Conservation (phyloP, 2,113 vertebrate genomes). For the Circaetus gallicus region DNA sequence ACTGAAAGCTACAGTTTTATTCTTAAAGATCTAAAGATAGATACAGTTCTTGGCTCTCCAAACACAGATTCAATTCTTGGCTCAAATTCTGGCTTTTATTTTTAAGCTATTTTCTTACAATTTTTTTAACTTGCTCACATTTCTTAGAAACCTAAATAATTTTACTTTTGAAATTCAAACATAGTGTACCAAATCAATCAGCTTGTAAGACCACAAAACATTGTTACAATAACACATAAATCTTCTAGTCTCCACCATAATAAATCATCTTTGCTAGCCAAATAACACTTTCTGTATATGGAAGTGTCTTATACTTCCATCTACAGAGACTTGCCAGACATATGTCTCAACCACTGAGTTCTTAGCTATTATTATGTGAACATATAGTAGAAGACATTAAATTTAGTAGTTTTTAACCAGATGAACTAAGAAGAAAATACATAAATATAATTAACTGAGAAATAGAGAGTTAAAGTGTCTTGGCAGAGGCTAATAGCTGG, state of each 20-base stretch:
- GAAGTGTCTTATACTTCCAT: neutral
- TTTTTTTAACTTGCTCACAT: neutral
- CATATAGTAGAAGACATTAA: neutral
- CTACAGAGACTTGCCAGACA: neutral
- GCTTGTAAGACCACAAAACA: neutral
- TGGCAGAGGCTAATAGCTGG: neutral
- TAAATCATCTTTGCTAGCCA: neutral
- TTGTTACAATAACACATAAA: neutral
- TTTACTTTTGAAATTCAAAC: neutral
- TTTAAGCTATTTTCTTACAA: neutral
- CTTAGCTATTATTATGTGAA: neutral
- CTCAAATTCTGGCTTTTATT: neutral
- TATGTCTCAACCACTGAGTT: neutral
- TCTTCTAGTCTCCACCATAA: neutral
- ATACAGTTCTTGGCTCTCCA: neutral
- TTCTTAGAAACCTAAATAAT: neutral
- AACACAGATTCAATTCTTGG: neutral
- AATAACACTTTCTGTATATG: neutral
- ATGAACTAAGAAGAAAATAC: neutral
- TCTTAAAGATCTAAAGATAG: neutral
- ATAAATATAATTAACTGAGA: neutral
- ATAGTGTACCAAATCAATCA: neutral
- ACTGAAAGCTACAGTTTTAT: neutral
- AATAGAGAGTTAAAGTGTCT: neutral
- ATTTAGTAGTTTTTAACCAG: neutral